Conservation (phyloP, 2,888 invertebrate species). For the Clistopyga incitator region DNA sequence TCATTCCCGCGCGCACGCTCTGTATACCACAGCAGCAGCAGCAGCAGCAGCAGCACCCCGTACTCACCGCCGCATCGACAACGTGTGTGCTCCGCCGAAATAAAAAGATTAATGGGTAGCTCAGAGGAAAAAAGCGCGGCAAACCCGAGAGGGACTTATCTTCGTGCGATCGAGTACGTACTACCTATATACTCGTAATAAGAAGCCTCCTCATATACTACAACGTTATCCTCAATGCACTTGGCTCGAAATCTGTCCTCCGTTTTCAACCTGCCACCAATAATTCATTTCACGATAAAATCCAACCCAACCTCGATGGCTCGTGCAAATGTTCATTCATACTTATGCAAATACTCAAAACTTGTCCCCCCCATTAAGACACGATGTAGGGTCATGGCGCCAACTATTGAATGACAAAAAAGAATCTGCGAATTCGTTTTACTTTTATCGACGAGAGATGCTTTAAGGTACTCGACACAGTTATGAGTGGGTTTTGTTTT, state of each 20-base stretch:
- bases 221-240: constrained; percentile 21
- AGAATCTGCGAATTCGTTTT: neutral
- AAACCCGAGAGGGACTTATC: constrained; percentile 57
- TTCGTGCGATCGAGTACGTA: constrained; percentile 58
- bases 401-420: no score
- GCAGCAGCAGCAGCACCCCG: constrained; percentile 13
- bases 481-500: no score
- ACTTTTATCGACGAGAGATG: neutral
- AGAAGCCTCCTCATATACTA: constrained; percentile 46
- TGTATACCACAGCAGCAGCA: constrained; percentile 50
- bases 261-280: constrained; percentile 33
- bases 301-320: constrained; percentile 7
- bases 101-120: constrained; percentile 67
- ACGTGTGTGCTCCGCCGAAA: constrained; percentile 60
- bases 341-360: constrained; percentile 30
- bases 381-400: neutral
- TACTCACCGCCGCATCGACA: constrained; percentile 13
- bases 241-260: constrained; percentile 47
- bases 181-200: constrained; percentile 55
- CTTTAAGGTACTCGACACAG: no score
- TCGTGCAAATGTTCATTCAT: constrained; percentile 12
- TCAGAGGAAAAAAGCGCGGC: constrained; percentile 54
- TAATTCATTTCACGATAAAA: constrained; percentile 57
- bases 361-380: constrained; percentile 38
- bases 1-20: constrained; percentile 45